Evolutionary conservation across 2,888 invertebrate genomes (phyloP).

Genomic region (Agonopterix arenella): DNA sequence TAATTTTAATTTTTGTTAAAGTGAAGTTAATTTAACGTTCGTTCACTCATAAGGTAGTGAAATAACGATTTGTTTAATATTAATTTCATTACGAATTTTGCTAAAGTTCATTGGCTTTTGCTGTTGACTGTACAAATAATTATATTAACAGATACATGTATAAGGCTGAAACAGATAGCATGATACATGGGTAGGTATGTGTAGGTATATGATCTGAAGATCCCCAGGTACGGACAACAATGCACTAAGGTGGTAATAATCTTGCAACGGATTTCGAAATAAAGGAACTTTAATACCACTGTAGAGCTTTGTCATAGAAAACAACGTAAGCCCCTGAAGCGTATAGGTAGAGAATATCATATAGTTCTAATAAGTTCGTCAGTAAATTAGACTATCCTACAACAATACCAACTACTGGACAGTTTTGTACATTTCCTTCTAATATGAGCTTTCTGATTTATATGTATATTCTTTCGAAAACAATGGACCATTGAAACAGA

Average conservation of each 20-base stretch:
- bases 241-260: conserved; percentile 33
- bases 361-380: conserved; percentile 22
- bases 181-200: neutral
- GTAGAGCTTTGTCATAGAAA: conserved; percentile 36
- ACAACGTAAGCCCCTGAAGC: conserved; percentile 45
- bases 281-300: conserved; percentile 21
- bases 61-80: too few species aligned
- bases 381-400: conserved; percentile 42
- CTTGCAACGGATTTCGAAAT: neutral
- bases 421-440: too few species aligned
- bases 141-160: conserved; percentile 2
- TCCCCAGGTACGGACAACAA: conserved; percentile 16
- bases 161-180: neutral
- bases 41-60: too few species aligned
- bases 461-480: too few species aligned
- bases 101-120: too few species aligned
- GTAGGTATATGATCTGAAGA: neutral
- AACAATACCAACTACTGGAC: neutral
- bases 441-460: too few species aligned
- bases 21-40: too few species aligned
- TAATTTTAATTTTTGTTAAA: too few species aligned
- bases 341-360: conserved; percentile 23
- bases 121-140: neutral
- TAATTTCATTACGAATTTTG: too few species aligned
- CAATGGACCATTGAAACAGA: too few species aligned